These are phyloP conservation scores for Cassiopea andromeda DNA, from an alignment of 30 jellyfish, hydroid and myxozoan species.

Conservation along the genomic window DNA sequence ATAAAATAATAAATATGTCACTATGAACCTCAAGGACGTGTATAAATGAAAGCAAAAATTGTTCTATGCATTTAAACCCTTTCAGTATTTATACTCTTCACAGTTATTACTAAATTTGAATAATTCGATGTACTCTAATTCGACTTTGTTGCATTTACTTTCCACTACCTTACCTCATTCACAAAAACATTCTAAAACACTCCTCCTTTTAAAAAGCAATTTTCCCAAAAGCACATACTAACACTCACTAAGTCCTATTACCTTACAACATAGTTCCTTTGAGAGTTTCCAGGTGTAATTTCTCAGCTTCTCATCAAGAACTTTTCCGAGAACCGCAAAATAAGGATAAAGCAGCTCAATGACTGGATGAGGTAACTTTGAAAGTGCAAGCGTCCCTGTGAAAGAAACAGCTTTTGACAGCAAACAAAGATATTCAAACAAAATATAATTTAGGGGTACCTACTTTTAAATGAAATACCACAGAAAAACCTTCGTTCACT, in stretches of 20 bases:
- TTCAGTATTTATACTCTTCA: background rate
- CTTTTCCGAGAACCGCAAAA: slow-evolving; percentile 9
- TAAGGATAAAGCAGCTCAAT: slow-evolving; percentile 38
- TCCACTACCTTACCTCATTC: too few relatives aligned
- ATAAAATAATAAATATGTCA: background rate
- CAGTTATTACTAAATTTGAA: background rate
- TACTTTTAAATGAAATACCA: too few relatives aligned
- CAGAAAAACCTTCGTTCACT: too few relatives aligned
- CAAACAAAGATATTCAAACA: background rate
- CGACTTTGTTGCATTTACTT: too few relatives aligned
- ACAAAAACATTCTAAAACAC: too few relatives aligned
- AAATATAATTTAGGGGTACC: too few relatives aligned
- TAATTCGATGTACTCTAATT: background rate
- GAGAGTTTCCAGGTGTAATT: background rate
- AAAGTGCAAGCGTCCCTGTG: slow-evolving; percentile 25
- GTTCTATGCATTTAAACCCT: background rate
- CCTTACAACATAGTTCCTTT: background rate
- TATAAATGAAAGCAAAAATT: background rate
- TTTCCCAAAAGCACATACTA: too few relatives aligned
- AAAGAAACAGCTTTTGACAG: too few relatives aligned
- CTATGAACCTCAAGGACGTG: too few relatives aligned
- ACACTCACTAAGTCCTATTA: too few relatives aligned
- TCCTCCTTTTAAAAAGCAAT: too few relatives aligned
- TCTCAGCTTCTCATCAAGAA: slow-evolving; percentile 3
- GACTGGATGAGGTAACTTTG: slow-evolving; percentile 45